A percentile compares a stretch with the other conserved stretches of the same genome.
These are phyloP conservation scores for Polyergus mexicanus DNA, from an alignment of 1,140 invertebrate species.

Conservation along the genomic window DNA sequence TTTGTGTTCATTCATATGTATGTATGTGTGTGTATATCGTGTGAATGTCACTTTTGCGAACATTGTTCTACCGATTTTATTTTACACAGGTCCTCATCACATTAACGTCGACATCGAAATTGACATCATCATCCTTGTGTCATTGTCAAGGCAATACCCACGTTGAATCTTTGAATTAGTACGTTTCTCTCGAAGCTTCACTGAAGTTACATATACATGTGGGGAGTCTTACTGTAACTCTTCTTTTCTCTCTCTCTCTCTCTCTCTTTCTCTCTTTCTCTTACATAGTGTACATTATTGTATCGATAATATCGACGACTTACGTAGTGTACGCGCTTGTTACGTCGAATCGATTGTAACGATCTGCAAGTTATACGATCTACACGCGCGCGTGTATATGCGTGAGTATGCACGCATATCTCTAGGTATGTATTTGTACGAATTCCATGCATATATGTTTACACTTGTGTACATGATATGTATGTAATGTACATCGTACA, in stretches of 20 bases:
- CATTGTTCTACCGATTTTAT: not conserved
- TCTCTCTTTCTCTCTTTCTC: too few relatives aligned
- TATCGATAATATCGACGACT: conserved; percentile 18
- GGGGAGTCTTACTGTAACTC: too few relatives aligned
- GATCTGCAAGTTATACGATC: conserved; percentile 10
- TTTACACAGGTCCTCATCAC: not conserved
- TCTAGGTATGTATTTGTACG: not conserved
- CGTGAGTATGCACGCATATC: not conserved
- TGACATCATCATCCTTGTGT: not conserved
- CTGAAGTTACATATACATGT: too few relatives aligned
- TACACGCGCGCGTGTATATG: not conserved
- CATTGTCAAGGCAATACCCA: not conserved
- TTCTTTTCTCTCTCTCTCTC: not conserved
- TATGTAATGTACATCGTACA: not conserved
- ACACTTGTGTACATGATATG: not conserved
- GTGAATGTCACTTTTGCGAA: not conserved
- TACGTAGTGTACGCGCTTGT: conserved; percentile 15
- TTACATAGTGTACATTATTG: not conserved
- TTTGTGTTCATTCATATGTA: not conserved
- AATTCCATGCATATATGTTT: not conserved
- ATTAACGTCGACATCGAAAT: not conserved
- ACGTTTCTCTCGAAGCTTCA: too few relatives aligned
- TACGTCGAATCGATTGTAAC: conserved; percentile 33
- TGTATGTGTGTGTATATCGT: not conserved
- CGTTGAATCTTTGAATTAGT: too few relatives aligned